phyloP scores from a whole-genome alignment of 2,797 vertebrate genomes.

The Carduelis carduelis region DNA sequence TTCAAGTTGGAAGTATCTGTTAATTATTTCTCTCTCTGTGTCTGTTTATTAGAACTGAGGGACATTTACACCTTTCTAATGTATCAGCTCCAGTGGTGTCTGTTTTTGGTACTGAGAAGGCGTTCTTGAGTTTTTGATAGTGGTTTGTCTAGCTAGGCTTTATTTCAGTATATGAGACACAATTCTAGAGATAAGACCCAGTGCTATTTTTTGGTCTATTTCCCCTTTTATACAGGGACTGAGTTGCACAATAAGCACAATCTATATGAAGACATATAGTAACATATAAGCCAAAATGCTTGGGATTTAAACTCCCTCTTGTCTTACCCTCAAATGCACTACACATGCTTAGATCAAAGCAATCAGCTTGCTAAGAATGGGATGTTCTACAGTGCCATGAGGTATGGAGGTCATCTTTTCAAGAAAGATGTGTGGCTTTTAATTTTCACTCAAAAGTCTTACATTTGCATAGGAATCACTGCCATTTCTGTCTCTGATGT shows the following conservation, averaged over 20 bases:
- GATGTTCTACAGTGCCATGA: neutral
- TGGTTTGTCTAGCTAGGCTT: neutral
- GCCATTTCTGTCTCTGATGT: neutral
- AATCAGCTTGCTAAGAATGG: neutral
- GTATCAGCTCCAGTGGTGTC: neutral
- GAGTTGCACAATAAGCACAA: neutral
- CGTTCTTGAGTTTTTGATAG: neutral
- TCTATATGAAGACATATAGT: neutral
- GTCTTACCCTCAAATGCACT: neutral
- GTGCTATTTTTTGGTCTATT: neutral
- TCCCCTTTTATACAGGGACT: neutral
- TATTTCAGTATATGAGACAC: neutral
- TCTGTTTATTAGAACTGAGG: neutral
- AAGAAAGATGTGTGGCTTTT: neutral
- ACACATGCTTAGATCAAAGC: neutral
- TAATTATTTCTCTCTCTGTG: neutral
- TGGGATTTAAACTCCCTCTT: neutral
- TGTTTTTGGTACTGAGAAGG: neutral
- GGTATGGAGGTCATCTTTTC: neutral
- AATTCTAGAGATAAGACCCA: neutral
- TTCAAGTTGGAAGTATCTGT: neutral
- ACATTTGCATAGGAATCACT: slow-evolving; percentile 49
- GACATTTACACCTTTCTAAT: neutral
- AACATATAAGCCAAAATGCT: neutral
- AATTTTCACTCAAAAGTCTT: slow-evolving; percentile 4